Conservation (phyloP, 2,888 invertebrate genomes). For the Chymomyza amoena region DNA sequence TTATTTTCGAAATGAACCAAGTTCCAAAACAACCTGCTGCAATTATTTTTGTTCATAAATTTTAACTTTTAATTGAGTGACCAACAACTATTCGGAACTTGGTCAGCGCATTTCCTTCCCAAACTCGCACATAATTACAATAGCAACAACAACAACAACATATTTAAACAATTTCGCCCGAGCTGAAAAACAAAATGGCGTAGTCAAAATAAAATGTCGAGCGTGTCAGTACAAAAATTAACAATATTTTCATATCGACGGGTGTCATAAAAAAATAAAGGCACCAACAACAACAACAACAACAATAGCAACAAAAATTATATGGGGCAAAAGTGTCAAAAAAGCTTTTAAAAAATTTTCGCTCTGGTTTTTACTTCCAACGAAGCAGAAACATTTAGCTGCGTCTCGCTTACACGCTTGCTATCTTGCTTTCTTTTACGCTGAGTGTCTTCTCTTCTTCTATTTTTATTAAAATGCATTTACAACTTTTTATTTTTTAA, state of each 20-base stretch:
- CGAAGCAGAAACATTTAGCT: not conserved
- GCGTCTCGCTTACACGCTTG: not conserved
- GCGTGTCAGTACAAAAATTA: slow-evolving; percentile 39
- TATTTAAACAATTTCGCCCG: slow-evolving; percentile 47
- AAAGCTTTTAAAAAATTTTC: slow-evolving; percentile 56
- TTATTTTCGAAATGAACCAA: no score
- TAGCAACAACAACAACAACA: slow-evolving; percentile 5
- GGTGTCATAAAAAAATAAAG: not conserved
- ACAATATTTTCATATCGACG: slow-evolving; percentile 31
- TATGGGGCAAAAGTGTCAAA: slow-evolving; percentile 43
- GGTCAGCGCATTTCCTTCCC: slow-evolving; percentile 13
- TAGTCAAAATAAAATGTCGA: slow-evolving; percentile 39
- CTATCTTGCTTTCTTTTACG: not conserved
- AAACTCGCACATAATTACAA: not conserved
- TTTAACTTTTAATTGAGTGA: slow-evolving; percentile 40
- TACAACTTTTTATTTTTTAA: slow-evolving; percentile 28
- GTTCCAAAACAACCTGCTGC: not conserved
- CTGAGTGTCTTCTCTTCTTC: not conserved
- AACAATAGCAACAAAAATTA: slow-evolving; percentile 3
- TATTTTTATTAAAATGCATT: slow-evolving; percentile 59
- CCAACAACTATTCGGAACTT: slow-evolving; percentile 23
- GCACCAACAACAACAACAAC: slow-evolving; percentile 13
- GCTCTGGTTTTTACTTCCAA: not conserved
- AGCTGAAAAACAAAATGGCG: not conserved
- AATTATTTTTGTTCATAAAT: slow-evolving; percentile 22